Conservation (phyloP, 2,888 invertebrate genomes). For the Molorchus minor region DNA sequence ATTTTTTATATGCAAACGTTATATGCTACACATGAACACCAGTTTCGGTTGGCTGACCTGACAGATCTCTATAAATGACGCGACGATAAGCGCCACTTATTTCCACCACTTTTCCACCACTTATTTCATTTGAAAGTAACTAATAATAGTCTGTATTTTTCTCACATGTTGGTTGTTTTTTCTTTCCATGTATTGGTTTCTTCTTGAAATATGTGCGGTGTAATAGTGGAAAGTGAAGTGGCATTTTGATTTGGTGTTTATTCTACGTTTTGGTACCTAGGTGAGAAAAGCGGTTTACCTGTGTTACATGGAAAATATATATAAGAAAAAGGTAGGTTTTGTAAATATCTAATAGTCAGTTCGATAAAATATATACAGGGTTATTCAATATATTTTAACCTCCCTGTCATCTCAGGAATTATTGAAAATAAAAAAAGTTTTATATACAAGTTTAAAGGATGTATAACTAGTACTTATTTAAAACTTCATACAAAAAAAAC, state of each 20-base stretch:
- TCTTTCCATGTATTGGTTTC: not conserved
- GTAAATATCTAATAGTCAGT: too few relatives aligned
- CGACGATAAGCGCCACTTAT: too few relatives aligned
- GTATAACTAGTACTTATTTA: too few relatives aligned
- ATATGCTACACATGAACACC: constrained; percentile 48
- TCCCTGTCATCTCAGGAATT: too few relatives aligned
- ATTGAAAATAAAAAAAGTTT: too few relatives aligned
- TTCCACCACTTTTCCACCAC: constrained; percentile 29
- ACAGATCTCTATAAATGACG: constrained; percentile 49
- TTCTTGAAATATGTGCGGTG: not conserved
- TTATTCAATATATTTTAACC: too few relatives aligned
- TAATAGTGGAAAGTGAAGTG: constrained; percentile 8
- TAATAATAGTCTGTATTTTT: constrained; percentile 12
- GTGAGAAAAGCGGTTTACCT: not conserved
- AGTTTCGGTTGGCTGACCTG: constrained; percentile 47
- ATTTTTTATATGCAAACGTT: too few relatives aligned
- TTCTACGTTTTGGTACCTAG: not conserved
- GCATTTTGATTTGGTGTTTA: not conserved
- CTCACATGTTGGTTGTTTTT: constrained; percentile 14
- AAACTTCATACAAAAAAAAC: too few relatives aligned
- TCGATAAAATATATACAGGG: too few relatives aligned
- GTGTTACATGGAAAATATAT: not conserved
- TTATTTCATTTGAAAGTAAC: constrained; percentile 29
- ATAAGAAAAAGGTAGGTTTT: too few relatives aligned
- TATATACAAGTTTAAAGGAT: too few relatives aligned